These are phyloP conservation scores for Euzophera pinguis DNA, from an alignment of 2,888 invertebrate species.

Conservation along the genomic window DNA sequence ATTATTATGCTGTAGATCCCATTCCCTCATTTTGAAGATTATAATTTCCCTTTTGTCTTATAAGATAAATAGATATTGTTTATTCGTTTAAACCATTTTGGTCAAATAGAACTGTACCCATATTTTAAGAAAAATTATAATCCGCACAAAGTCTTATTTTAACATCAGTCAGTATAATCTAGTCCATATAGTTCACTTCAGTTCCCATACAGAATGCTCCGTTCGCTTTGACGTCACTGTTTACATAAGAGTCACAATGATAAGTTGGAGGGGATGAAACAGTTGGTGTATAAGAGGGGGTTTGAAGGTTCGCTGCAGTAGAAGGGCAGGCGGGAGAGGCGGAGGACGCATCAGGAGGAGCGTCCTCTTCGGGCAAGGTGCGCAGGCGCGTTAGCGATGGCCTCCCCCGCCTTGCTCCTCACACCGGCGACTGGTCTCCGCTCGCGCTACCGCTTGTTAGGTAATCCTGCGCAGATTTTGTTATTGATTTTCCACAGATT, in stretches of 20 bases:
- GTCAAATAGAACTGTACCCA: no score
- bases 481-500: no score
- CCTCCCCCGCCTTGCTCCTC: conserved; percentile 77
- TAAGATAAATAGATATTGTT: no score
- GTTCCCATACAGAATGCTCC: conserved; percentile 24
- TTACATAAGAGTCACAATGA: neutral
- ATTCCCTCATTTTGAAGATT: no score
- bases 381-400: conserved; percentile 62
- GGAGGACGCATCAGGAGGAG: conserved; percentile 37
- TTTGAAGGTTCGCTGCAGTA: conserved; percentile 13
- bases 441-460: conserved; percentile 71
- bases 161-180: conserved; percentile 1
- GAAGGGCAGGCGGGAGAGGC: conserved; percentile 55
- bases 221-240: conserved; percentile 19
- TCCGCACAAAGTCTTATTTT: no score
- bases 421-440: conserved; percentile 73
- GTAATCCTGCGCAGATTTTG: conserved; percentile 57
- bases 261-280: conserved; percentile 4
- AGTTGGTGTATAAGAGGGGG: conserved; percentile 14
- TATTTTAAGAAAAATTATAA: no score
- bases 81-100: no score
- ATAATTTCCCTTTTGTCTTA: no score
- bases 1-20: no score
- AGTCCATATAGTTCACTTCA: conserved; percentile 4
- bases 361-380: conserved; percentile 69